Conservation (phyloP, 2,113 vertebrate species). For the Pholis gunnellus region DNA sequence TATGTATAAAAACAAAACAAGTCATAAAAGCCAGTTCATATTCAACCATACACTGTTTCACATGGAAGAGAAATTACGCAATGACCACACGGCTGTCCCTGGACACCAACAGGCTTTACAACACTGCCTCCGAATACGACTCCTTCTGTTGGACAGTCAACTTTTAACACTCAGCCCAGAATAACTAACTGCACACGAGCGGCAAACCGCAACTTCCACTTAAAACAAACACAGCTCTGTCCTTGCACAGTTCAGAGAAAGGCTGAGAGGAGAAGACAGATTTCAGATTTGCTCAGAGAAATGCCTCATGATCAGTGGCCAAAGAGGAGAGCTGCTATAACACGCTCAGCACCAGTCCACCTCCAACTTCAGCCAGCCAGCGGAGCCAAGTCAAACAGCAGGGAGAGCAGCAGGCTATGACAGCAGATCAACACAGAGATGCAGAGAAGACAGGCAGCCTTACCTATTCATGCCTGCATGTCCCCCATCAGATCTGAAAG, state of each 20-base stretch:
- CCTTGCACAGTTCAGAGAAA: constrained; percentile 28
- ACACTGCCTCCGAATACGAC: constrained; percentile 31
- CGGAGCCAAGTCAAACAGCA: constrained; percentile 49
- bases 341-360: constrained; percentile 45
- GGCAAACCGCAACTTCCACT: constrained; percentile 60
- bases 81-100: constrained; percentile 60
- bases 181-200: constrained; percentile 32
- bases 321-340: constrained; percentile 40
- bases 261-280: constrained; percentile 23
- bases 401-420: constrained; percentile 40
- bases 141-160: constrained; percentile 58
- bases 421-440: constrained; percentile 62
- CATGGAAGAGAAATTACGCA: constrained; percentile 60
- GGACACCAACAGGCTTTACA: constrained; percentile 69
- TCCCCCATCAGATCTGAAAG: constrained; percentile 76
- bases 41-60: constrained; percentile 29
- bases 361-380: constrained; percentile 65
- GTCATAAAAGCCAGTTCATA: not conserved
- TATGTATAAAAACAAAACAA: constrained; percentile 19
- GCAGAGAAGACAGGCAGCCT: constrained; percentile 61
- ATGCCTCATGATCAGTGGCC: constrained; percentile 49
- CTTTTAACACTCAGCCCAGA: constrained; percentile 61
- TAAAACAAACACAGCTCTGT: constrained; percentile 57
- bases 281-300: constrained; percentile 38
- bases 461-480: constrained; percentile 80